Evolutionary conservation across 2,888 invertebrate species (phyloP), one percentile per base, ranked within the genome.

Genomic region (Escarpia spicata): DNA sequence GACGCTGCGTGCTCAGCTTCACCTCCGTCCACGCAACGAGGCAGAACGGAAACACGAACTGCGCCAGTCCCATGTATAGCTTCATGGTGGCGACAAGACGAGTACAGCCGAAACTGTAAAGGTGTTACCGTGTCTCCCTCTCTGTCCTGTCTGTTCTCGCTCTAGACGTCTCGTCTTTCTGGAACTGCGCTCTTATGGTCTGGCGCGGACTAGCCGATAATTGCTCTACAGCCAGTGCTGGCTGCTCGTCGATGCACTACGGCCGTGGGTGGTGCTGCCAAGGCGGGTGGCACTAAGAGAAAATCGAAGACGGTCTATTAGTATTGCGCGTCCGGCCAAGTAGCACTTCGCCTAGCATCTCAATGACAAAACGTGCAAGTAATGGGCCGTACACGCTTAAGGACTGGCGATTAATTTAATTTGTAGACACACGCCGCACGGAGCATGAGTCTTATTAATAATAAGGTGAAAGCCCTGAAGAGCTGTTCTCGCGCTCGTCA

Each of bases 261-360:
- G 26, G 75, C 75, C n/a, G 26, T 75, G 75, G 75, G 75, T 75
- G 75, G 75, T 26, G 75, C 75, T 75, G 75, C 75, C n/a, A 75
- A 75, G 75, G 75, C 26, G 75, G 75, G 75, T 75, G 75, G 75
- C 75, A 26, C 75, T 75, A 75, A 75, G 75, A 75, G 75, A 75
- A 75, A 75, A 75, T 75, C 75, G 75, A 75, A 75, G 75, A 75
- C 75, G 26, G 75, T 75, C 75, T 75, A 75, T 75, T 75, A 75
- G 75, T 75, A 75, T 75, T 75, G 75, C 75, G 75, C 75, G 75
- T 75, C 75, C 75, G 75, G 75, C 75, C 75, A n/a, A 75, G 75
- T 75, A 75, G 75, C 75, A 75, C 75, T 75, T 75, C 75, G 75
- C 75, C 6, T 15, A 75, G 75, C 75, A 75, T 75, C 75, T 75